Evolutionary conservation across 2,888 invertebrate species (phyloP), one percentile per base, ranked within the genome.

Genomic region (Phrixothrix hirtus): DNA sequence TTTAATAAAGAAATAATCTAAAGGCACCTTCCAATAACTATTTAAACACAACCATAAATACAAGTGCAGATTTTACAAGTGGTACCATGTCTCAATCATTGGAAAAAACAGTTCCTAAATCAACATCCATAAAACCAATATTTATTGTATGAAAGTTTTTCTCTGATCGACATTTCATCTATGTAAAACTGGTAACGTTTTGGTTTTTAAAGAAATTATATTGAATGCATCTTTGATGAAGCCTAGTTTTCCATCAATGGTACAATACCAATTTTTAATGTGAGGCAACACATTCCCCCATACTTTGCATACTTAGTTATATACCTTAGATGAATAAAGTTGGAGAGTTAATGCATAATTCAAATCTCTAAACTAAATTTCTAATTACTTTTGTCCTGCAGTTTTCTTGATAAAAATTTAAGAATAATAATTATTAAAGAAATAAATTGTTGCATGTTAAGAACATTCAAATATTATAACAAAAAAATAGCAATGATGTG

Each of bases 321-420:
- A 69, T 1, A 65, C 70, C 46, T 58, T 62, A 10, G 66, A 64
- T 0, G 69, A 68, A 39, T 69, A 68, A 43, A 64, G 70, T 39
- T 70, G 61, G 2, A 70, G 46, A 2, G 70, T 69, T 9, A 42
- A 12, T 14, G 36, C 36, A 36, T 16, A 36, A n/a, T 42, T 21
- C 16, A 6, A 4, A 36, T 14, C 10, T 36, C 36, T 7, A 17
- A 17, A 17, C 12, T n/a, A 11, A 16, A 36, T 9, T 29, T 29
- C n/a, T n/a, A n/a, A n/a, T n/a, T n/a, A n/a, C n/a, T n/a, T n/a
- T n/a, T n/a, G n/a, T n/a, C n/a, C n/a, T n/a, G n/a, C n/a, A n/a
- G n/a, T n/a, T n/a, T n/a, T n/a, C n/a, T n/a, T n/a, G n/a, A n/a
- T n/a, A n/a, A n/a, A n/a, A n/a, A n/a, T n/a, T n/a, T n/a, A n/a